Base-by-base conservation (phyloP, 2,888 invertebrate genomes). In the Parnassius glacialis region DNA sequence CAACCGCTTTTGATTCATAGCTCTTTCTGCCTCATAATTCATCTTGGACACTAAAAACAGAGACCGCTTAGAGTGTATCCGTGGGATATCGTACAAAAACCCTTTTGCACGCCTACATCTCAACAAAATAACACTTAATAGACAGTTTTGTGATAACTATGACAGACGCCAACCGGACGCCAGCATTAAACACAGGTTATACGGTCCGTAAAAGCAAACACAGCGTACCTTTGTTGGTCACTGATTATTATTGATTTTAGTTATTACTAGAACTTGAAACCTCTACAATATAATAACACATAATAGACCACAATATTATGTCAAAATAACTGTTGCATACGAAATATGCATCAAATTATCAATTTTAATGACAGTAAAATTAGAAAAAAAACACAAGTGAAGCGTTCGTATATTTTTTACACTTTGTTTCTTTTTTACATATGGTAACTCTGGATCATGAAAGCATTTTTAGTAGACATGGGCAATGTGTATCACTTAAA, bases 151-250 rank as follows among this genome's bases (percentile, higher is more conserved):
- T 73, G 79, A 76, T 79, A 83, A 81, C 83, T 85, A 77, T 88
- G 87, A 86, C 87, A 85, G 92, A 92, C 92, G 92, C 92, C 87
- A 90, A 90, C 88, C 90, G 91, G 91, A 92, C 92, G 91, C 92
- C 80, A 86, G 84, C 83, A 85, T 84, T 84, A 89, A 87, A 89
- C 90, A 90, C 89, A 92, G 91, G 91, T 91, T 91, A 90, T 87
- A 87, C 76, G 81, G 81, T 80, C 75, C 77, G 80, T 77, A 80
- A 87, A 87, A 84, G 87, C 90, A 89, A 90, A 90, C 90, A 91
- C 84, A 92, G 92, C 91, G 90, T 92, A 92, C 92, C 92, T 92
- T 92, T 92, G 91, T 91, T 91, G 86, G 85, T 85, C 86, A 85
- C 84, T 84, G 90, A 87, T 88, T 90, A 85, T 85, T 92, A 92